Evolutionary conservation across 2,888 invertebrate species (phyloP).

Genomic region (Pristionchus mayeri): DNA sequence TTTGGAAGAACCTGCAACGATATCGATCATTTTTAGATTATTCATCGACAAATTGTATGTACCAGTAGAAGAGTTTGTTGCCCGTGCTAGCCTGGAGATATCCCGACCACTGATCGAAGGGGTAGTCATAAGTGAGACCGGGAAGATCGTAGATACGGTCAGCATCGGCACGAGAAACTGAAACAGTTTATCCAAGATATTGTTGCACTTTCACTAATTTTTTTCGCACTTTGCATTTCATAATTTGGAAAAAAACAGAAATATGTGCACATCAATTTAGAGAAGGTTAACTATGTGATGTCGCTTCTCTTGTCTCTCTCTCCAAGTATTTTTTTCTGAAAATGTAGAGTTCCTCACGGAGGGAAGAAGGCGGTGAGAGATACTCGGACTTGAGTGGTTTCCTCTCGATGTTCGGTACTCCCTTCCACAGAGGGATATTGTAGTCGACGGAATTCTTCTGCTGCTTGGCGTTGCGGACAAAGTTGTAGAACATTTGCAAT

Average conservation of each 20-base stretch:
- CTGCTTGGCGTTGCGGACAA: background rate
- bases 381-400: background rate
- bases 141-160: constrained; percentile 61
- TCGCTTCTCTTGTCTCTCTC: background rate
- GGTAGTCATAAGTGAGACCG: constrained; percentile 67
- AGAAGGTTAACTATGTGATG: background rate
- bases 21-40: too few species aligned
- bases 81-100: constrained; percentile 71
- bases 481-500: constrained; percentile 71
- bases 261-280: too few species aligned
- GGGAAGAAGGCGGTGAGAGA: background rate
- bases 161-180: constrained; percentile 29
- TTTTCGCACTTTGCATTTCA: too few species aligned
- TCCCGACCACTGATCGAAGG: constrained; percentile 78
- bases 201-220: too few species aligned
- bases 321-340: background rate
- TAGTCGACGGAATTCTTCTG: constrained; percentile 5
- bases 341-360: background rate
- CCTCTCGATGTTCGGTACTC: background rate
- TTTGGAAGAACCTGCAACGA: constrained; percentile 77
- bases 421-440: constrained; percentile 7
- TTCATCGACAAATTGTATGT: too few species aligned
- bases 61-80: constrained; percentile 77
- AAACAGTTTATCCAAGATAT: too few species aligned
- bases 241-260: too few species aligned